These are phyloP conservation scores for Palythoa grandiflora DNA, from an alignment of 92 coral and sea anemone genomes.

Conservation along the genomic window DNA sequence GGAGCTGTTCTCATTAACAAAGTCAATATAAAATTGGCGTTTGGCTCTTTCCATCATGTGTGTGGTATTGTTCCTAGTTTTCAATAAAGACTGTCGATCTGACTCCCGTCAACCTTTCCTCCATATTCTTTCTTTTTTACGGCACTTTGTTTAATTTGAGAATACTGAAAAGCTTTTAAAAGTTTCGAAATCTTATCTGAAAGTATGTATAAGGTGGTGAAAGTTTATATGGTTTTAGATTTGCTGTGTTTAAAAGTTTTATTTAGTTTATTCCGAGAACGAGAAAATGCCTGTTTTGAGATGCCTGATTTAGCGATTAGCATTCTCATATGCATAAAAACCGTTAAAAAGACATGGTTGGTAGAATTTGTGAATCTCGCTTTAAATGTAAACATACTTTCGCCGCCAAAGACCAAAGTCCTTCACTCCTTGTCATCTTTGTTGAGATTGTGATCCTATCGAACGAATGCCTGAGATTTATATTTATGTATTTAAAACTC, in stretches of 20 bases:
- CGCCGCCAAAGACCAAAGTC: too few species aligned
- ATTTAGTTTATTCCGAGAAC: background rate
- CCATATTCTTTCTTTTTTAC: background rate
- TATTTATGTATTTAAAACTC: background rate
- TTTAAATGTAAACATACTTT: too few species aligned
- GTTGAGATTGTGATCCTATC: too few species aligned
- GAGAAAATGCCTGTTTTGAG: background rate
- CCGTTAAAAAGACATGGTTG: slow-evolving; percentile 7
- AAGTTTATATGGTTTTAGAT: too few species aligned
- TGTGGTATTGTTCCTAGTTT: background rate
- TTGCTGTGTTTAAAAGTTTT: too few species aligned
- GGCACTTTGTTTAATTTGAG: background rate
- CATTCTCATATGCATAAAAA: slow-evolving; percentile 8
- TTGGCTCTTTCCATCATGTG: background rate
- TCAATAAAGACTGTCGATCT: background rate
- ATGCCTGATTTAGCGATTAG: background rate
- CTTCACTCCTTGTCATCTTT: too few species aligned
- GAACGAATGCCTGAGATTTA: background rate
- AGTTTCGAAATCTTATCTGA: too few species aligned
- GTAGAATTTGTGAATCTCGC: background rate
- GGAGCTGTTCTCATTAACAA: slow-evolving; percentile 46
- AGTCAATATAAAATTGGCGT: slow-evolving; percentile 42
- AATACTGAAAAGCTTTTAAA: too few species aligned
- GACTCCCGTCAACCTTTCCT: background rate
- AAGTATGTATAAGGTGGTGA: too few species aligned